phyloP scores from a whole-genome alignment of 1,140 invertebrate genomes.

The Sweltsa coloradensis region DNA sequence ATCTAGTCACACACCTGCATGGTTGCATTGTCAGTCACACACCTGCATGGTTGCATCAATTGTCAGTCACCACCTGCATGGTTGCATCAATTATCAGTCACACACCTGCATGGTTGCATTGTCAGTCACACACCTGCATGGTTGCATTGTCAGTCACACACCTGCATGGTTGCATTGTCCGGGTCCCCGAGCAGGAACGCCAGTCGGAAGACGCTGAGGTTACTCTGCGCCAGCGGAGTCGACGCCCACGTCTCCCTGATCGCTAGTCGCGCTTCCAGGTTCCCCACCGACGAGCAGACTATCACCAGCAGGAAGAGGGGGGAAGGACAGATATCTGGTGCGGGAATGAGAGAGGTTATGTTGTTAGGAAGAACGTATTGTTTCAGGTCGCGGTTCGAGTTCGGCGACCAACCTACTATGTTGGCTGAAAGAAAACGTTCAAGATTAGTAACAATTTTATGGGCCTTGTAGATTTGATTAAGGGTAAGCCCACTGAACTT shows the following conservation, averaged over 20 bases:
- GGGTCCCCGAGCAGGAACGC: slow-evolving; percentile 43
- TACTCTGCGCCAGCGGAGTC: too few species aligned
- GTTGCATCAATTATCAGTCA: too few species aligned
- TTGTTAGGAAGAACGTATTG: slow-evolving; percentile 56
- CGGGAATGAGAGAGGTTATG: slow-evolving; percentile 49
- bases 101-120: too few species aligned
- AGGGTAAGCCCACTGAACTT: too few species aligned
- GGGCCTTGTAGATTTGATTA: too few species aligned
- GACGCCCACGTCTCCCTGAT: slow-evolving; percentile 75
- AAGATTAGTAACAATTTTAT: too few species aligned
- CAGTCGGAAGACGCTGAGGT: too few species aligned
- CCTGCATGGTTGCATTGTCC: slow-evolving; percentile 38
- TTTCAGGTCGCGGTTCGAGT: slow-evolving; percentile 54
- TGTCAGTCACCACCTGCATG: too few species aligned
- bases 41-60: slow-evolving; percentile 41
- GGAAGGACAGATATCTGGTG: slow-evolving; percentile 39
- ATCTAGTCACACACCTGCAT: too few species aligned
- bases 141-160: slow-evolving; percentile 30
- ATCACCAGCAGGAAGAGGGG: slow-evolving; percentile 52
- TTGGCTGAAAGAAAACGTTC: slow-evolving; percentile 43
- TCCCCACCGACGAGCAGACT: slow-evolving; percentile 54
- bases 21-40: too few species aligned
- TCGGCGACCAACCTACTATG: slow-evolving; percentile 55
- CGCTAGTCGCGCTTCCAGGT: slow-evolving; percentile 49
- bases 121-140: slow-evolving; percentile 30